Evolutionary conservation across 1,140 invertebrate genomes (phyloP), one percentile per base, ranked within the genome.

Genomic region (Cydia strobilella): DNA sequence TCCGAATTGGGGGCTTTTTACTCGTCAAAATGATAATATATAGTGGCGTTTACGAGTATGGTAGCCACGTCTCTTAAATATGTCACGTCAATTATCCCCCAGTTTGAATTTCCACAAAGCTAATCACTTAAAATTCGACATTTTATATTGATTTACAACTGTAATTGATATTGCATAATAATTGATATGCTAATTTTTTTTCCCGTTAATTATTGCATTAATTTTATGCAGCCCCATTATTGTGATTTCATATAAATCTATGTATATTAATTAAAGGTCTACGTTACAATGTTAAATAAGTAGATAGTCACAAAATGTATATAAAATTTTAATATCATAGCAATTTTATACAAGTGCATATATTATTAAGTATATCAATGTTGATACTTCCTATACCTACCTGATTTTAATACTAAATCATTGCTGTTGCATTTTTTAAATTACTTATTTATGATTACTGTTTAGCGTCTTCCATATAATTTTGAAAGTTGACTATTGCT

Each of bases 291-390:
- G 82, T 85, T 80, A 75, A 84, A 88, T 79, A 65, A 80, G 80
- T 88, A 86, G 83, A 75, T 89, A 88, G 84, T 81, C 77, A 83
- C 74, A 77, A 80, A 84, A 80, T 91, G 87, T 91, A 90, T 83
- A 91, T 89, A 90, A 65, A 79, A 74, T 77, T 80, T 80, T 78
- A 77, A 81, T 82, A 80, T 74, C 75, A 80, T 75, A 75, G 82
- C 77, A 76, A 79, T 89, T 90, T 89, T 89, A 85, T 90, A 88
- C 84, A 82, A 80, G 77, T 84, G 79, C 76, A 81, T 80, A 85
- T 81, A n/a, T n/a, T n/a, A n/a, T n/a, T n/a, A 71, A 74, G 74
- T 78, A 75, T 80, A 80, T 76, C 42, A 75, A 74, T 77, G 65
- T 69, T 69, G 65, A 69, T 69, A 69, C n/a, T 69, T 69, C 65